A percentile compares a stretch with the other conserved stretches of the same genome.
Conservation (phyloP, 2,888 invertebrate genomes). For the Ormyrus pomaceus region DNA sequence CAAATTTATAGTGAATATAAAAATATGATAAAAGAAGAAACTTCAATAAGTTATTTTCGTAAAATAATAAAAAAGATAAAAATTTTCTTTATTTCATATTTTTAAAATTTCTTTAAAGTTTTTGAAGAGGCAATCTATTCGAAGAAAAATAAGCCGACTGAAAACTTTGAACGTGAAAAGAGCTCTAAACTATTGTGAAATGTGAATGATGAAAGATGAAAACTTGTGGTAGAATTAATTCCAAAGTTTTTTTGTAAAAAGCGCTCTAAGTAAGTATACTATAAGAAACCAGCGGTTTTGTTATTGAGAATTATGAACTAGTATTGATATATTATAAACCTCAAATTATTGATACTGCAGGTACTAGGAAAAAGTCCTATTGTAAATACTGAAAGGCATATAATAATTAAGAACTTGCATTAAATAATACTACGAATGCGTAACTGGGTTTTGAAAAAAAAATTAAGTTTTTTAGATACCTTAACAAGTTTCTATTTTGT, state of each 20-base stretch:
- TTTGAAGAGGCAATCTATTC: constrained; percentile 34
- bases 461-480: not conserved
- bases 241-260: constrained; percentile 29
- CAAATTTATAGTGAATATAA: not conserved
- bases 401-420: constrained; percentile 10
- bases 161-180: not conserved
- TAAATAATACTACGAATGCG: not conserved
- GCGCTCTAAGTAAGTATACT: not conserved
- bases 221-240: constrained; percentile 11
- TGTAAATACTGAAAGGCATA: constrained; percentile 31
- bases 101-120: not conserved
- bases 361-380: constrained; percentile 25
- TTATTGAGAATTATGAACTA: constrained; percentile 29
- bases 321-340: constrained; percentile 8
- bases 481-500: not conserved
- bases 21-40: too few species aligned
- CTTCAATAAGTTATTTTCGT: not conserved
- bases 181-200: not conserved
- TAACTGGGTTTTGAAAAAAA: not conserved
- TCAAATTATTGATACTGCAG: not conserved
- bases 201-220: not conserved
- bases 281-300: constrained; percentile 9
- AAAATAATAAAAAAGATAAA: not conserved
- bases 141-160: constrained; percentile 28
- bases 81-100: not conserved